phyloP scores from a whole-genome alignment of 2,113 vertebrate genomes.

The Bagarius yarrelli region DNA sequence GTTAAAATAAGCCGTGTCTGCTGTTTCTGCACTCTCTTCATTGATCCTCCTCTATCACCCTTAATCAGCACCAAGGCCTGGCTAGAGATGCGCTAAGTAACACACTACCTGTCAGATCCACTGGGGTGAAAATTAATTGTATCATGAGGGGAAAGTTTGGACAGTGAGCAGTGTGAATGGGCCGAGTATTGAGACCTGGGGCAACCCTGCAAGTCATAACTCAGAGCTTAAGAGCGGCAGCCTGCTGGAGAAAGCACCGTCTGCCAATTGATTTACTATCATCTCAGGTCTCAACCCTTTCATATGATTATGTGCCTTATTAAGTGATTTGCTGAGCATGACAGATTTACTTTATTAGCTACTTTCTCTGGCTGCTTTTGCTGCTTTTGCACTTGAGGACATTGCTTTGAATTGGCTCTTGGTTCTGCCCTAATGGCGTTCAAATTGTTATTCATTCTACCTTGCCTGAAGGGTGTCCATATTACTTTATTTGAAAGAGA shows the following conservation, averaged over 20 bases:
- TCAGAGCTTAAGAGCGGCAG: constrained; percentile 49
- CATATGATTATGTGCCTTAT: constrained; percentile 59
- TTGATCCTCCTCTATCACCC: constrained; percentile 49
- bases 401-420: constrained; percentile 44
- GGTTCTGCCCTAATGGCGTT: constrained; percentile 28
- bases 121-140: constrained; percentile 55
- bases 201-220: constrained; percentile 56
- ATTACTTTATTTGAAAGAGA: constrained; percentile 1
- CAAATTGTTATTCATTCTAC: constrained; percentile 33
- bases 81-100: constrained; percentile 45
- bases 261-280: constrained; percentile 59
- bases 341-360: constrained; percentile 55
- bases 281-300: constrained; percentile 52
- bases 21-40: constrained; percentile 34
- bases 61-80: constrained; percentile 48
- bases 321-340: constrained; percentile 58
- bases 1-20: constrained; percentile 29
- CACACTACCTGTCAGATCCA: constrained; percentile 55
- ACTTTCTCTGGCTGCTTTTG: constrained; percentile 38
- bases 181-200: constrained; percentile 51
- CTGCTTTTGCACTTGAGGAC: constrained; percentile 35
- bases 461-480: constrained; percentile 32
- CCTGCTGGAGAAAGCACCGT: constrained; percentile 42
- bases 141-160: constrained; percentile 56
- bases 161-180: constrained; percentile 48